Percentiles rank a stretch among this genome's conserved stretches.
phyloP scores from a whole-genome alignment of 2,113 vertebrate genomes.

The Tiliqua scincoides region DNA sequence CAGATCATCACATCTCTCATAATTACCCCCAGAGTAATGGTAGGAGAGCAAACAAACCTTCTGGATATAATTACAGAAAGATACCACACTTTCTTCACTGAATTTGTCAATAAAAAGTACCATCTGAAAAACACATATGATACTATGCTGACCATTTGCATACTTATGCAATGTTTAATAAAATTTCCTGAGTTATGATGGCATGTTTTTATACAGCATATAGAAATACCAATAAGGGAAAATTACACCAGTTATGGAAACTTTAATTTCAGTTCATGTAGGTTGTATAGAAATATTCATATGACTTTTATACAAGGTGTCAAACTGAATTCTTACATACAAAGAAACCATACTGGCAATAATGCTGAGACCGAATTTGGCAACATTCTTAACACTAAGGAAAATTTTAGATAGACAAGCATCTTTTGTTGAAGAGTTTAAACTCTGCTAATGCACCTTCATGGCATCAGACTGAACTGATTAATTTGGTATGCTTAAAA shows the following conservation, averaged over 20 bases:
- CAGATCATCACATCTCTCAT: neutral
- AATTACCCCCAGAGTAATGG: neutral
- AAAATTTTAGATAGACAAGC: fast-evolving
- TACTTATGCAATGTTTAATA: neutral
- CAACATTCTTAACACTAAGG: neutral
- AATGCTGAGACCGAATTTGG: neutral
- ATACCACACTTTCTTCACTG: neutral
- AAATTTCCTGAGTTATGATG: neutral
- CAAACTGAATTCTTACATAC: neutral
- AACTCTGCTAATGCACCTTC: neutral
- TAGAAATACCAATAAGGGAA: neutral
- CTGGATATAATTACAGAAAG: neutral
- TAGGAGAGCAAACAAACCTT: neutral
- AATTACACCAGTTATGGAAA: neutral
- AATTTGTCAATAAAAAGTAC: neutral
- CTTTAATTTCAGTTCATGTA: neutral
- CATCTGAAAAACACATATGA: neutral
- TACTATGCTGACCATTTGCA: neutral
- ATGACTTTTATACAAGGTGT: neutral
- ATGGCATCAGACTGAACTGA: neutral
- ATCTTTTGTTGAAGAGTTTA: neutral
- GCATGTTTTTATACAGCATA: neutral
- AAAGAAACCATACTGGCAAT: neutral
- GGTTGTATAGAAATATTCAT: neutral
- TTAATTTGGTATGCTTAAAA: conserved; percentile 17